Percentiles rank a stretch among this genome's conserved stretches.
These are phyloP conservation scores for Neoseiulus cucumeris DNA, from an alignment of 1,140 invertebrate genomes.

Conservation along the genomic window DNA sequence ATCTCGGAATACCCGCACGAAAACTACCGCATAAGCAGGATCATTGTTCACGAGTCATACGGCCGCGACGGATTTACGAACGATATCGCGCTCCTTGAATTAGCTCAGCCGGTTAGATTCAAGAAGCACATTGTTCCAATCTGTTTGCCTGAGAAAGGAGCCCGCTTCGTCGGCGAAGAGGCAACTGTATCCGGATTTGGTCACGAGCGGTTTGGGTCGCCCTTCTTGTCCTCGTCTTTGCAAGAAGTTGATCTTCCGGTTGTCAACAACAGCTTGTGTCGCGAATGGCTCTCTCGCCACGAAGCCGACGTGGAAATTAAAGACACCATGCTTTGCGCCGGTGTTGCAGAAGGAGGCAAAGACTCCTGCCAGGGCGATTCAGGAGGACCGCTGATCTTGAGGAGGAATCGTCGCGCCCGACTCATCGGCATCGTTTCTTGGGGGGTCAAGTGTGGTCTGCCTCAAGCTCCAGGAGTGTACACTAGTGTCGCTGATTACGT, in stretches of 20 bases:
- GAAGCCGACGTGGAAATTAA: too few species aligned
- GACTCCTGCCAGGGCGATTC: constrained; percentile 46
- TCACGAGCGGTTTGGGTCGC: too few species aligned
- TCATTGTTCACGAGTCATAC: constrained; percentile 18
- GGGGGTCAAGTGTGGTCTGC: constrained; percentile 79
- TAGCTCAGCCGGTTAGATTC: constrained; percentile 6
- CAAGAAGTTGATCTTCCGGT: constrained; percentile 76
- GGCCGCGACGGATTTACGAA: constrained; percentile 14
- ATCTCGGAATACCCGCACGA: too few species aligned
- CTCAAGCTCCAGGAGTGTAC: constrained; percentile 72
- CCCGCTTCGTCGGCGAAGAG: too few species aligned
- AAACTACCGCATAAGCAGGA: too few species aligned
- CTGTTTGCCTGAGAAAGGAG: too few species aligned
- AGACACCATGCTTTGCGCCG: constrained; percentile 49
- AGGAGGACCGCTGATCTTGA: constrained; percentile 33
- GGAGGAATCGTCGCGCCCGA: constrained; percentile 20
- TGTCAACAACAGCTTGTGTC: constrained; percentile 62
- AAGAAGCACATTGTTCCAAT: too few species aligned
- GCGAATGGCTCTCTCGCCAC: too few species aligned
- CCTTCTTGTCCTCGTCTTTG: too few species aligned
- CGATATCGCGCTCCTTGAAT: constrained; percentile 20
- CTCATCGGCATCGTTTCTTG: constrained; percentile 67
- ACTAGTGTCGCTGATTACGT: constrained; percentile 50
- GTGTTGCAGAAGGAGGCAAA: constrained; percentile 42
- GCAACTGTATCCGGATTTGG: too few species aligned